A percentile compares a stretch with the other conserved stretches of the same genome.
phyloP scores from a whole-genome alignment of 1,140 invertebrate genomes.

The Neodiprion virginianus region DNA sequence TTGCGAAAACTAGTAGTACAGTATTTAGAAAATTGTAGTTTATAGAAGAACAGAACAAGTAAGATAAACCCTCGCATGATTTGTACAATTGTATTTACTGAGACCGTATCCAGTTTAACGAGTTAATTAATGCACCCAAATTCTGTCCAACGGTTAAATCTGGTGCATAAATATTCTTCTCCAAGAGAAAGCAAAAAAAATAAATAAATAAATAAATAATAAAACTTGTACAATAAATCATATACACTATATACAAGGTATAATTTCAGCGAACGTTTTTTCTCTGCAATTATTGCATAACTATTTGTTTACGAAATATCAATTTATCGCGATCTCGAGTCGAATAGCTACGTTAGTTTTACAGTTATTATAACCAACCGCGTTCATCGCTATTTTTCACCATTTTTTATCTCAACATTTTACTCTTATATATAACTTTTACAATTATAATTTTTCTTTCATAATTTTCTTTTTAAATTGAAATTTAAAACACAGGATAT shows the following conservation, averaged over 20 bases:
- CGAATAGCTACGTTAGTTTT: constrained; percentile 18
- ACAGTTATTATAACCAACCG: constrained; percentile 15
- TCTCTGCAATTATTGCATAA: too few relatives aligned
- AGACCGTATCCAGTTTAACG: neutral
- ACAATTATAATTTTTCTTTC: too few relatives aligned
- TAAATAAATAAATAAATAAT: neutral
- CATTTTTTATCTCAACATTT: too few relatives aligned
- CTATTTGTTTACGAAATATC: constrained; percentile 11
- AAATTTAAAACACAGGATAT: too few relatives aligned
- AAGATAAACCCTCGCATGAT: neutral
- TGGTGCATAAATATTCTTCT: constrained; percentile 3
- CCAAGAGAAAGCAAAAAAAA: neutral
- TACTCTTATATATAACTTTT: too few relatives aligned
- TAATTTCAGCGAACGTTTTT: too few relatives aligned
- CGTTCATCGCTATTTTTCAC: neutral
- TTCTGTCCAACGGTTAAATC: constrained; percentile 12
- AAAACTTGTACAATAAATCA: neutral
- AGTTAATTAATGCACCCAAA: constrained; percentile 16
- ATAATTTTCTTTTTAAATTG: too few relatives aligned
- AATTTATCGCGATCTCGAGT: constrained; percentile 18
- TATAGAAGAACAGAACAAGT: neutral
- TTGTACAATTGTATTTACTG: neutral
- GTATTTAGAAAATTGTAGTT: neutral
- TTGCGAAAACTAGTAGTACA: constrained; percentile 8
- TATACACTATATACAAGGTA: too few relatives aligned